Evolutionary conservation across 2,888 invertebrate species (phyloP).

Genomic region (Drosophila paracracens): DNA sequence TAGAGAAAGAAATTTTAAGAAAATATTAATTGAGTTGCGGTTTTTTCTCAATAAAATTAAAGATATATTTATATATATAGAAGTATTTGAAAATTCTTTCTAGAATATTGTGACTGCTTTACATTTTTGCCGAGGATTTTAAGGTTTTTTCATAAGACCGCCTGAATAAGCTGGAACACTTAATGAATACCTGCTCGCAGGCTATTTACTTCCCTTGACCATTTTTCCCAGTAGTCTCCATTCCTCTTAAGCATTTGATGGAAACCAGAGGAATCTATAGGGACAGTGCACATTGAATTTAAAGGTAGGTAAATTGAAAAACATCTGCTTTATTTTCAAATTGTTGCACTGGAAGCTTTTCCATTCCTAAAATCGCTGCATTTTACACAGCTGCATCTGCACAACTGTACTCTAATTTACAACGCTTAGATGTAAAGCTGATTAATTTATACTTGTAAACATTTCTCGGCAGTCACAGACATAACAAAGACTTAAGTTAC

Average conservation of each 20-base stretch:
- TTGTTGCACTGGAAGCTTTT: background rate
- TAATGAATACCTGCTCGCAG: slow-evolving; percentile 11
- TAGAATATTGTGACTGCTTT: background rate
- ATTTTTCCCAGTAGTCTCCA: background rate
- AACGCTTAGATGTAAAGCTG: background rate
- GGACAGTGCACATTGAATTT: background rate
- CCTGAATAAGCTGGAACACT: slow-evolving; percentile 1
- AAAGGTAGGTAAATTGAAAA: background rate
- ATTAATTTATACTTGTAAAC: background rate
- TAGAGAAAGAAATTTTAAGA: background rate
- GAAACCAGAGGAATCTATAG: too few relatives aligned
- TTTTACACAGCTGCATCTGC: background rate
- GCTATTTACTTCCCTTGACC: background rate
- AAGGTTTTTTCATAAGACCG: background rate
- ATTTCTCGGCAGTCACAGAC: background rate
- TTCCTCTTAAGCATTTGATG: too few relatives aligned
- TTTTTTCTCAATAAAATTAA: background rate
- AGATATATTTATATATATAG: background rate
- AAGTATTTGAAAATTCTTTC: background rate
- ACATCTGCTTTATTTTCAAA: background rate
- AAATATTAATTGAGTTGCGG: background rate
- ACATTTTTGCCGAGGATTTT: background rate
- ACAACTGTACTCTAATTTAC: slow-evolving; percentile 9
- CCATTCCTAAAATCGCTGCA: background rate
- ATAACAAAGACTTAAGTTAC: slow-evolving; percentile 4